Evolutionary conservation across 2,888 invertebrate species (phyloP).

Genomic region (Andrena praecox): DNA sequence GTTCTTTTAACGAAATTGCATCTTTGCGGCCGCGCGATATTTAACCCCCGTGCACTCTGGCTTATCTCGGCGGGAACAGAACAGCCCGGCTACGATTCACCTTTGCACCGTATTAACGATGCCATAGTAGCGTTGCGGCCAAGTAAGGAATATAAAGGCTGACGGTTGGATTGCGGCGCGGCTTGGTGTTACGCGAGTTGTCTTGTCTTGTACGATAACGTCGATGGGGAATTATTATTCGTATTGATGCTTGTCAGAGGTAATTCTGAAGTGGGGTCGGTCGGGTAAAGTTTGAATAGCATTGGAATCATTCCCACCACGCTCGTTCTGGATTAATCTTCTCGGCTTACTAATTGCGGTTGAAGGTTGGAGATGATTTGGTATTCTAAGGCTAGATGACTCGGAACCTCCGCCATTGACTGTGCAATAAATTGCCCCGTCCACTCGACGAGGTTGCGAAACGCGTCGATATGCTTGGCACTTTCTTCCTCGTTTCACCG

Average conservation of each 20-base stretch:
- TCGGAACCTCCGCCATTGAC: background rate
- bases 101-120: constrained; percentile 47
- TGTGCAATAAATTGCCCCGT: background rate
- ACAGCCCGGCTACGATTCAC: constrained; percentile 36
- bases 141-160: background rate
- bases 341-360: too few relatives aligned
- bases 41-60: constrained; percentile 47
- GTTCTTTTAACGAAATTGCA: constrained; percentile 61
- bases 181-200: constrained; percentile 13
- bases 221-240: constrained; percentile 11
- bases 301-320: background rate
- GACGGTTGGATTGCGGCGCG: background rate
- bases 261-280: background rate
- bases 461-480: background rate
- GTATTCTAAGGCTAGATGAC: background rate
- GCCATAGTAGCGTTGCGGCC: background rate
- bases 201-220: constrained; percentile 6
- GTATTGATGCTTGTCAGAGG: background rate
- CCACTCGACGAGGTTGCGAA: background rate
- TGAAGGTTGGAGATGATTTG: too few relatives aligned
- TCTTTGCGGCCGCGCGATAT: constrained; percentile 28
- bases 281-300: background rate
- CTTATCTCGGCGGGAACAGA: constrained; percentile 29
- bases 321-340: too few relatives aligned
- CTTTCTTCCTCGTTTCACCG: constrained; percentile 35